These are phyloP conservation scores for Bombus ignitus DNA, from an alignment of 1,140 invertebrate species.

Conservation along the genomic window DNA sequence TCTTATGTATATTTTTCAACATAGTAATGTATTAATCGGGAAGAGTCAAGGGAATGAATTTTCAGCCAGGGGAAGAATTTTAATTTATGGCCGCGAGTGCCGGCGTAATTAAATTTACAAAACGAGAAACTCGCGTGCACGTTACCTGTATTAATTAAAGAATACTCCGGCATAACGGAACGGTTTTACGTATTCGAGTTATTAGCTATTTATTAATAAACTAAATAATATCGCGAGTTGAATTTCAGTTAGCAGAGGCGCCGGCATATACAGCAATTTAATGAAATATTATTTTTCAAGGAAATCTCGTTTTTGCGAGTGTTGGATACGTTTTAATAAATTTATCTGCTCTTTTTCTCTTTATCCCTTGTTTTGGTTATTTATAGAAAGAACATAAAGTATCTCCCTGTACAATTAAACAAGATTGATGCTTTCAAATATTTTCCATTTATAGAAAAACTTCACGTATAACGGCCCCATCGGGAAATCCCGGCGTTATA, in stretches of 20 bases:
- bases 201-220: background rate
- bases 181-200: background rate
- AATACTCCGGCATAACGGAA: background rate
- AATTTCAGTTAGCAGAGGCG: too few species aligned
- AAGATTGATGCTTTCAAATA: background rate
- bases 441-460: slow-evolving; percentile 9
- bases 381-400: background rate
- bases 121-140: background rate
- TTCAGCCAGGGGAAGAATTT: slow-evolving; percentile 5
- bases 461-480: background rate
- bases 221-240: background rate
- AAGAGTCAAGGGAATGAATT: background rate
- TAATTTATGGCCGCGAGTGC: slow-evolving; percentile 20
- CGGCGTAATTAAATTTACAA: slow-evolving; percentile 24
- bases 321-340: background rate
- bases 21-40: too few species aligned
- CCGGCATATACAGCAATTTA: background rate
- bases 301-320: background rate
- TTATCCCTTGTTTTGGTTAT: background rate
- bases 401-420: background rate
- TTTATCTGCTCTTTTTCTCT: background rate
- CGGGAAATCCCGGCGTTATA: background rate
- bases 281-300: background rate
- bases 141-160: slow-evolving; percentile 22
- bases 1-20: too few species aligned